Conservation (phyloP, 2,888 invertebrate genomes). For the Muschampia plurimacula region DNA sequence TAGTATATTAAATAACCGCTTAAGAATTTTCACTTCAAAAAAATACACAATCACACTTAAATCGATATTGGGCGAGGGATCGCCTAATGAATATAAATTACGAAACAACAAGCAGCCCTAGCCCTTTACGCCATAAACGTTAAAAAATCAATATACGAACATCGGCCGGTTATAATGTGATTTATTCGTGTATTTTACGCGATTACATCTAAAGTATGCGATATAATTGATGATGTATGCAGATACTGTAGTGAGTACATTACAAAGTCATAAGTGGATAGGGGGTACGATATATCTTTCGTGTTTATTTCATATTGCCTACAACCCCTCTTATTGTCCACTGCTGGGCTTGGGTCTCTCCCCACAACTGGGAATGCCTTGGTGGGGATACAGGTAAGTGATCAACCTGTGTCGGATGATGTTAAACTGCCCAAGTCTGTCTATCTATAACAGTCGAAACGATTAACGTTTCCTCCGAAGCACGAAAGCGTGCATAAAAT, state of each 20-base stretch:
- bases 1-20: background rate
- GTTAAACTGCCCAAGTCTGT: no score
- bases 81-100: conserved; percentile 81
- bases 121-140: conserved; percentile 77
- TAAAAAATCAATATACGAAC: conserved; percentile 81
- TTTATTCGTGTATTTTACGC: conserved; percentile 82
- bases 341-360: no score
- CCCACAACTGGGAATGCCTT: no score
- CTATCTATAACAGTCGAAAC: no score
- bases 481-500: no score
- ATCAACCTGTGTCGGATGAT: no score
- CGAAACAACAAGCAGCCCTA: conserved; percentile 67
- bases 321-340: no score
- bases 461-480: no score
- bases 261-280: background rate
- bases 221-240: conserved; percentile 81
- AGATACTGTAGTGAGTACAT: conserved; percentile 38
- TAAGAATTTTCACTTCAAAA: background rate
- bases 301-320: background rate
- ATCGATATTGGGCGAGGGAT: conserved; percentile 45
- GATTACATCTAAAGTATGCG: conserved; percentile 81
- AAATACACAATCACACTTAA: conserved; percentile 23
- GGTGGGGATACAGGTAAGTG: no score
- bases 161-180: conserved; percentile 75
- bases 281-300: background rate